Evolutionary conservation across 1,140 invertebrate species (phyloP).

Genomic region (Helicoverpa armigera): DNA sequence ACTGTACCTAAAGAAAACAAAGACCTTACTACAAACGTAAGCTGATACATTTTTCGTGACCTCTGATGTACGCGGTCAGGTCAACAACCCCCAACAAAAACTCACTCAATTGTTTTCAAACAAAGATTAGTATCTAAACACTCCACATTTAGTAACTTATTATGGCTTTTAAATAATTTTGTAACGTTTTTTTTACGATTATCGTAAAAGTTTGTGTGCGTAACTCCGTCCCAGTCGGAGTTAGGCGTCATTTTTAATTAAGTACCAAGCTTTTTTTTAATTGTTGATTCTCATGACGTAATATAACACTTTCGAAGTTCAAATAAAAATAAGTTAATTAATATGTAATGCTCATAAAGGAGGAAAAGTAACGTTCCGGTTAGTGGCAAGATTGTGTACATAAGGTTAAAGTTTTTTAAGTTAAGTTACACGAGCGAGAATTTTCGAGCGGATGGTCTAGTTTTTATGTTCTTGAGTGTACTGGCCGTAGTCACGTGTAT

Average conservation of each 20-base stretch:
- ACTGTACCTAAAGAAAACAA: conserved; percentile 19
- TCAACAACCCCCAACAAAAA: conserved; percentile 34
- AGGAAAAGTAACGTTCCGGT: conserved; percentile 3
- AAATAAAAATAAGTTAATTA: conserved; percentile 36
- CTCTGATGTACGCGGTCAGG: conserved; percentile 8
- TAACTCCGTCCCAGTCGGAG: background rate
- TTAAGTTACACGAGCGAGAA: background rate
- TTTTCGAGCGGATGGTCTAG: too few relatives aligned
- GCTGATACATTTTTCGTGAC: conserved; percentile 25
- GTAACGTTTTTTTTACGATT: conserved; percentile 26
- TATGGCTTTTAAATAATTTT: conserved; percentile 46
- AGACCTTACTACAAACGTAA: conserved; percentile 14
- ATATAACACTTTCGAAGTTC: conserved; percentile 35
- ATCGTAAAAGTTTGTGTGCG: conserved; percentile 37
- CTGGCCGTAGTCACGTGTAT: too few relatives aligned
- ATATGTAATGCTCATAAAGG: conserved; percentile 7
- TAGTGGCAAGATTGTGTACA: conserved; percentile 21
- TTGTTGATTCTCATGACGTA: conserved; percentile 2
- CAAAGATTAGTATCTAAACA: conserved; percentile 41
- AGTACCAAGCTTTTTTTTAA: background rate
- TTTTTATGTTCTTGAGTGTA: too few relatives aligned
- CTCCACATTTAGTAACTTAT: conserved; percentile 38
- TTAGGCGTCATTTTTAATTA: conserved; percentile 6
- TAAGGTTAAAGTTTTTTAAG: background rate
- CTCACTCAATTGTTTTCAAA: conserved; percentile 39